Percentiles rank a stretch among this genome's conserved stretches.
Conservation (phyloP, 1,140 invertebrate genomes). For the Galleria mellonella region DNA sequence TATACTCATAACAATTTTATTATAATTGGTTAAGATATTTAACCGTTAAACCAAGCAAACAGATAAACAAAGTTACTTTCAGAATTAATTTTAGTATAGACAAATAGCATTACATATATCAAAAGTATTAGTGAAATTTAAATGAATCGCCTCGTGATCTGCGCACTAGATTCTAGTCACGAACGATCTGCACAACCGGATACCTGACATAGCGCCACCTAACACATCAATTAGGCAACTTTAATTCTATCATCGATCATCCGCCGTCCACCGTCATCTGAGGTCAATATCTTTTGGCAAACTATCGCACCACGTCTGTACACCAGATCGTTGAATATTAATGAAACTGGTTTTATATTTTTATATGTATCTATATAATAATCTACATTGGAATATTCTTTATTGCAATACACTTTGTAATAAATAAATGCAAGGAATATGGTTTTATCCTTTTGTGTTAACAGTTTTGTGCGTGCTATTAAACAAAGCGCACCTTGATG, state of each 20-base stretch:
- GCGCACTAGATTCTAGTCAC: constrained; percentile 18
- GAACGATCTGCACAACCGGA: constrained; percentile 12
- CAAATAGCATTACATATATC: too few relatives aligned
- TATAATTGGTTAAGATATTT: too few relatives aligned
- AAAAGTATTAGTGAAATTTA: constrained; percentile 6
- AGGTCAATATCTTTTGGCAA: constrained; percentile 65
- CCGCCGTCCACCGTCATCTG: constrained; percentile 44
- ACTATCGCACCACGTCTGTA: constrained; percentile 38
- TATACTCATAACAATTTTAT: too few relatives aligned
- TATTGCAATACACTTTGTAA: constrained; percentile 9
- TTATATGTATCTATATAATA: constrained; percentile 24
- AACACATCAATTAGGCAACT: constrained; percentile 41
- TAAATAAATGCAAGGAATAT: constrained; percentile 9
- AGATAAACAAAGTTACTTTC: too few relatives aligned
- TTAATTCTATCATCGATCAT: constrained; percentile 59
- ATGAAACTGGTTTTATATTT: constrained; percentile 50
- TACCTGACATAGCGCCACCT: constrained; percentile 36
- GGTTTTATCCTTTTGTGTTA: constrained; percentile 11
- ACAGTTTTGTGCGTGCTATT: constrained; percentile 16
- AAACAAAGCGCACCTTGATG: constrained; percentile 29
- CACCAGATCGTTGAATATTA: constrained; percentile 43
- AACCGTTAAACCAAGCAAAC: too few relatives aligned
- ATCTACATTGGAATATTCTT: constrained; percentile 24
- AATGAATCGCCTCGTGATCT: constrained; percentile 8
- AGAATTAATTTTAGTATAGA: too few relatives aligned